A percentile compares a stretch with the other conserved stretches of the same genome.
Conservation (phyloP, 2,888 invertebrate species). For the Serripes groenlandicus region DNA sequence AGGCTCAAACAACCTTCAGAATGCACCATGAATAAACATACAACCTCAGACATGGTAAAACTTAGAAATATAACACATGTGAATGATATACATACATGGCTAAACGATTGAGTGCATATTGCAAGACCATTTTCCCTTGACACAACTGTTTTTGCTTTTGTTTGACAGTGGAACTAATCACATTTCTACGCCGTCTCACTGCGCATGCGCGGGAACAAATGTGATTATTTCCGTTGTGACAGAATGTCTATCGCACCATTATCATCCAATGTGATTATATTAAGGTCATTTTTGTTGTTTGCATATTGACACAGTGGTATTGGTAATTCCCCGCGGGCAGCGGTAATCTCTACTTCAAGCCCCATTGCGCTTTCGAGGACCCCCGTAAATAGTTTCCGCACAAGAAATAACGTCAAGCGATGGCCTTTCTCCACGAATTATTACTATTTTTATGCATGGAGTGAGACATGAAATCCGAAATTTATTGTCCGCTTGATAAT, state of each 20-base stretch:
- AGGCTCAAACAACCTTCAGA: too few species aligned
- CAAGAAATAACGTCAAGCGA: conserved; percentile 1
- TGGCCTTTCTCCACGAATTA: not conserved
- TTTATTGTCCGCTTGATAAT: conserved; percentile 15
- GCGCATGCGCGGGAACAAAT: conserved; percentile 23
- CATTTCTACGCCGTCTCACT: not conserved
- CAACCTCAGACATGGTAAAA: too few species aligned
- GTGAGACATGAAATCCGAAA: not conserved
- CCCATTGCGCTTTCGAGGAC: conserved; percentile 1
- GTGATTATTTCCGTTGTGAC: conserved; percentile 23
- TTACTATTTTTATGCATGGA: conserved; percentile 10
- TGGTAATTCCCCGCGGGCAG: not conserved
- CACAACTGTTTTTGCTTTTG: conserved; percentile 7
- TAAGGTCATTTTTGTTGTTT: conserved; percentile 15
- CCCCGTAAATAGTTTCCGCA: not conserved
- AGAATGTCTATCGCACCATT: conserved; percentile 16
- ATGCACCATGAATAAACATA: too few species aligned
- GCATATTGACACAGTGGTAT: not conserved
- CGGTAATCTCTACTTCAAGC: conserved; percentile 9
- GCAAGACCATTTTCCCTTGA: not conserved
- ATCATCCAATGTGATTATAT: conserved; percentile 18
- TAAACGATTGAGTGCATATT: too few species aligned
- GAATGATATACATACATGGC: too few species aligned
- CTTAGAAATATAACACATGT: too few species aligned
- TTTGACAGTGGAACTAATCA: conserved; percentile 21